Conservation (phyloP, 1,140 invertebrate genomes). For the Mylabris phalerata region DNA sequence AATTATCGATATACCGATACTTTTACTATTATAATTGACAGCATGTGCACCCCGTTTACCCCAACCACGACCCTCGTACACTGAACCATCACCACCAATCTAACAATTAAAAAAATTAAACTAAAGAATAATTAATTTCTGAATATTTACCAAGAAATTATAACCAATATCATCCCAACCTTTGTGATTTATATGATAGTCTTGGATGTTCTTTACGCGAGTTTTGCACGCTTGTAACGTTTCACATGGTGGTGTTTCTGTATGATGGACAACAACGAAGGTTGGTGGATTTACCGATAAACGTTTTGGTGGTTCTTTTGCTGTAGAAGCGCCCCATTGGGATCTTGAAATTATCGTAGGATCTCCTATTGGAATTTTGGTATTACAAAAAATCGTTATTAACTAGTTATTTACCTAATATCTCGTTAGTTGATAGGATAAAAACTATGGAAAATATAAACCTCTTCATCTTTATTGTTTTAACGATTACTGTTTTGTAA, state of each 20-base stretch:
- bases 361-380: not conserved
- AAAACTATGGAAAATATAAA: too few species aligned
- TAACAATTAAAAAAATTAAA: slow-evolving; percentile 16
- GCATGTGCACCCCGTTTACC: slow-evolving; percentile 58
- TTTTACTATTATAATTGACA: slow-evolving; percentile 55
- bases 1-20: slow-evolving; percentile 59
- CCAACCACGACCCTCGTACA: slow-evolving; percentile 68
- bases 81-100: slow-evolving; percentile 51
- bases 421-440: too few species aligned
- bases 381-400: too few species aligned
- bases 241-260: slow-evolving; percentile 30
- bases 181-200: slow-evolving; percentile 49
- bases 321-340: slow-evolving; percentile 24
- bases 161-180: slow-evolving; percentile 52
- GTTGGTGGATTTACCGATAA: slow-evolving; percentile 25
- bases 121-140: not conserved
- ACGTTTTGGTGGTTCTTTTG: not conserved
- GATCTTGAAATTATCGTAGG: slow-evolving; percentile 22
- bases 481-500: too few species aligned
- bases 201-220: slow-evolving; percentile 46
- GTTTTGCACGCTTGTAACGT: slow-evolving; percentile 42
- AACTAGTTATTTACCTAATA: too few species aligned
- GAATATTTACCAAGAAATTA: slow-evolving; percentile 53
- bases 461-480: too few species aligned
- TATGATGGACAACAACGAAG: slow-evolving; percentile 33